A percentile compares a stretch with the other conserved stretches of the same genome.
phyloP scores from a whole-genome alignment of 2,888 invertebrate genomes.

The Leucophenga montana region DNA sequence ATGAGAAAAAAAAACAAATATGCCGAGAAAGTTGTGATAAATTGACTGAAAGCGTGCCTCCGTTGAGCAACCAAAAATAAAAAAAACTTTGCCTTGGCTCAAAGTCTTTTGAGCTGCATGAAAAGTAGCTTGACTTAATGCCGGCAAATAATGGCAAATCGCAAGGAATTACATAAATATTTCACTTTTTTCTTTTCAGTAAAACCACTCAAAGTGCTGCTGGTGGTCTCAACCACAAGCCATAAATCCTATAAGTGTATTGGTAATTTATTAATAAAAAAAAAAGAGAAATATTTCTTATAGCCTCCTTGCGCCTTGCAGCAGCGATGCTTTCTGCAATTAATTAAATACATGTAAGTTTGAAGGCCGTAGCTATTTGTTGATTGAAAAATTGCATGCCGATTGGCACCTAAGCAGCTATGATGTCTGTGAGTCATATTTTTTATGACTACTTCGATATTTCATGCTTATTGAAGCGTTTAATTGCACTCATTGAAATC shows the following conservation, averaged over 20 bases:
- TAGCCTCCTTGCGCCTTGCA: no score
- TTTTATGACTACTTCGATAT: no score
- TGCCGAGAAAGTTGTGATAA: conserved; percentile 44
- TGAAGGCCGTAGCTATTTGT: neutral
- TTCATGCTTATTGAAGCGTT: no score
- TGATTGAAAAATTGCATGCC: neutral
- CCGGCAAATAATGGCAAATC: no score
- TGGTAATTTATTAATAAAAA: neutral
- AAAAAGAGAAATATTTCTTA: no score
- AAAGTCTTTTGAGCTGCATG: conserved; percentile 16
- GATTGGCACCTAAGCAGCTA: no score
- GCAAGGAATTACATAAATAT: no score
- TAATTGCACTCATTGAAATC: no score
- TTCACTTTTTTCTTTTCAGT: no score
- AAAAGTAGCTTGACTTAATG: neutral
- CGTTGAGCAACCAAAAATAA: conserved; percentile 20
- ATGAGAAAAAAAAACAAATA: conserved; percentile 38
- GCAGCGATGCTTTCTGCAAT: neutral
- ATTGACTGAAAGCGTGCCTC: conserved; percentile 47
- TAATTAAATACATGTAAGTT: neutral
- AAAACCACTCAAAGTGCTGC: no score
- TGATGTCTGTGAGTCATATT: no score
- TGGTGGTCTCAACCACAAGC: no score
- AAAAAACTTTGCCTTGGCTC: neutral
- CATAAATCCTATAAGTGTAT: neutral